These are phyloP conservation scores for Drosophila mercatorum DNA, from an alignment of 2,888 invertebrate genomes.

Conservation along the genomic window DNA sequence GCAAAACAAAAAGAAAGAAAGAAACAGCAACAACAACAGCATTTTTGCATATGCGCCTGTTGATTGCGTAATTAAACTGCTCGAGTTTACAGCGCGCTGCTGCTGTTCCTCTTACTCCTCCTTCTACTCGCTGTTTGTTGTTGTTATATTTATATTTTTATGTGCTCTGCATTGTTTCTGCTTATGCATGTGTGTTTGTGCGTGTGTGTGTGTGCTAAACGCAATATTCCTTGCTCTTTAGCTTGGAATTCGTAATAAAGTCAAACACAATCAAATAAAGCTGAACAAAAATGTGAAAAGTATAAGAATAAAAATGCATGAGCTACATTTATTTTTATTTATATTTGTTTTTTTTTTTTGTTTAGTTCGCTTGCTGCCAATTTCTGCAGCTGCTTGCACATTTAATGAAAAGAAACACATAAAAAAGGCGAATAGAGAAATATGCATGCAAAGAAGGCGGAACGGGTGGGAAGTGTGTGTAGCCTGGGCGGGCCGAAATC, in stretches of 20 bases:
- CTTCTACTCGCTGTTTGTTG: constrained; percentile 2
- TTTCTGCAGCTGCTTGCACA: constrained; percentile 74
- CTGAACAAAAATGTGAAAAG: constrained; percentile 16
- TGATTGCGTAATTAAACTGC: constrained; percentile 55
- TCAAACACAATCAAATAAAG: constrained; percentile 44
- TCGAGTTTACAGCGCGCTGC: constrained; percentile 32
- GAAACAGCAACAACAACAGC: constrained; percentile 12
- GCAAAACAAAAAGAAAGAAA: constrained; percentile 7
- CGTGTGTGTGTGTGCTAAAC: constrained; percentile 12
- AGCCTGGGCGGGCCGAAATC: constrained; percentile 39
- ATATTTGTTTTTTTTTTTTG: background rate
- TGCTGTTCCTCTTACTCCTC: background rate
- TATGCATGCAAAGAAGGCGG: constrained; percentile 15
- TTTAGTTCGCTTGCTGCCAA: constrained; percentile 51
- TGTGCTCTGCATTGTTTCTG: constrained; percentile 10
- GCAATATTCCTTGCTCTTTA: constrained; percentile 36
- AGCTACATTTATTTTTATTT: constrained; percentile 27
- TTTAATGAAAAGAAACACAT: constrained; percentile 62
- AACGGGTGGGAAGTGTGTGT: constrained; percentile 11
- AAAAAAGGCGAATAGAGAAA: constrained; percentile 35
- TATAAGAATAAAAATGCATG: constrained; percentile 44
- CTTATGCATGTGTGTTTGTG: background rate
- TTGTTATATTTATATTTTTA: constrained; percentile 30
- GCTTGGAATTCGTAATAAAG: constrained; percentile 53
- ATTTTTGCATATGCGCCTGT: constrained; percentile 50